Percentiles rank a stretch among this genome's conserved stretches.
These are phyloP conservation scores for Sphyrna mokarran DNA, from an alignment of 2,113 vertebrate species.

Conservation along the genomic window DNA sequence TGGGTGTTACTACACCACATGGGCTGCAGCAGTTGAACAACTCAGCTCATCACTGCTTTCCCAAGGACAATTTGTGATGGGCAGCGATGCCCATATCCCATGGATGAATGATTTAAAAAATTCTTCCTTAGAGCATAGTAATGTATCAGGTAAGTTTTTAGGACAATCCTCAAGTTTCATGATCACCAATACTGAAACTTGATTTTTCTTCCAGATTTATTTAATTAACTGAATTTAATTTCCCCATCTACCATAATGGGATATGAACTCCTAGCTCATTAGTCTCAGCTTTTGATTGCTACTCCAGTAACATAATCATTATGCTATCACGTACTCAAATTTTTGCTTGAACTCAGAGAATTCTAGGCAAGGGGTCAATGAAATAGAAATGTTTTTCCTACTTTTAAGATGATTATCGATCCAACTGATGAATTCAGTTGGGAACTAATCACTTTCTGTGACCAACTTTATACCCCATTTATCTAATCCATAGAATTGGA, in stretches of 20 bases:
- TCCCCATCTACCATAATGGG: neutral
- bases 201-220: neutral
- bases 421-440: neutral
- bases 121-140: neutral
- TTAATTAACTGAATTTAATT: neutral
- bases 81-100: no score
- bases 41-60: no score
- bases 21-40: no score
- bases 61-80: no score
- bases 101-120: no score
- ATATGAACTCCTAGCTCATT: neutral
- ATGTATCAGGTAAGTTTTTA: neutral
- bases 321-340: neutral
- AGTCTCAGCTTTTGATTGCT: neutral
- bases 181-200: neutral
- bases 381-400: neutral
- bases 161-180: neutral
- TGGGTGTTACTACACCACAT: no score
- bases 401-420: neutral
- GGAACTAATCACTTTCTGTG: neutral
- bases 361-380: neutral
- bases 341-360: neutral
- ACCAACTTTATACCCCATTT: neutral
- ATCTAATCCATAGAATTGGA: neutral
- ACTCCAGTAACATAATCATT: neutral